Evolutionary conservation across 35 echinoderm and acorn worm species (phyloP), one percentile per base, ranked within the genome.

Genomic region (Nesometra sesokonis): DNA sequence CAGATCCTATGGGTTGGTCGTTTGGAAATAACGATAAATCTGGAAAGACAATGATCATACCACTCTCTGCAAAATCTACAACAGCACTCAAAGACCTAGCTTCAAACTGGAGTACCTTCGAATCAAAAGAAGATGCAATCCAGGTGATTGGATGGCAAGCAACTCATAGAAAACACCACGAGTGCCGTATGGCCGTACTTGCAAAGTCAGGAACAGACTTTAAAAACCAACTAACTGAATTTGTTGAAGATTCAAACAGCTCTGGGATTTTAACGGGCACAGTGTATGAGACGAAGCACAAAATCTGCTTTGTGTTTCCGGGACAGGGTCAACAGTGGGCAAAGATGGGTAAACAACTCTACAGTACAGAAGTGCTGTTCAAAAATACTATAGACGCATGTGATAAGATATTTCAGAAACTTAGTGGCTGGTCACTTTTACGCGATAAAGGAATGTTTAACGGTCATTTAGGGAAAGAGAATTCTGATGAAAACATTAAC

Each of bases 291-390:
- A 38, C 86, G 8, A 17, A 5, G 11, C 95, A 89, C 17, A 97
- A 97, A 84, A 85, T 97, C 21, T 97, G 95, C 76, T 57, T 97
- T 30, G 88, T 97, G n/a, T 97, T 97, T 81, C 95, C 95, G 29
- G 95, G 95, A 30, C 95, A 97, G 80, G 95, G 95, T 3, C 95
- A 97, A 57, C 95, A 97, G 84, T 97, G 93, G 87, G 82, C 35
- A 36, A 57, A 93, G 77, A 97, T 97, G 95, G 95, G 95, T 32
- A 88, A 87, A 35, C 87, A 91, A 46, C 85, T 97, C 31, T 97
- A 91, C 79, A 35, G 85, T 31, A 84, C 87, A 17, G 92, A 97
- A 79, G 32, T 47, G 37, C 79, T 94, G 17, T 93, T 97, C 81
- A 46, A 57, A 57, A 79, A 87, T 9, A 84, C 85, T 11, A 79